Base-by-base conservation (phyloP, 2,113 vertebrate genomes). In the Panurus biarmicus region DNA sequence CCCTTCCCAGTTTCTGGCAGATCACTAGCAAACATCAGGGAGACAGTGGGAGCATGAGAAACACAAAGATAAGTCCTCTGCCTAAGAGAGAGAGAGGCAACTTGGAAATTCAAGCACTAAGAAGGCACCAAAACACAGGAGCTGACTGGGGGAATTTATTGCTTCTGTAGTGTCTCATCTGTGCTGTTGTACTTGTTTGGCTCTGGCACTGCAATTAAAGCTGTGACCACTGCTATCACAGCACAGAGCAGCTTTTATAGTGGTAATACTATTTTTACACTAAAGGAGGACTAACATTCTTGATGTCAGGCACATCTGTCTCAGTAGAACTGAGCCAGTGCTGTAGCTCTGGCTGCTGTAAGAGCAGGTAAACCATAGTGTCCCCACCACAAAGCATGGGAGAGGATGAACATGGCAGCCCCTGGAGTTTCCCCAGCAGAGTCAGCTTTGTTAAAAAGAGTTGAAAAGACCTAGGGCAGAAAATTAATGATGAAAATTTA, bases 171-270 rank as follows among this genome's bases (percentile, higher is more conserved):
- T 42, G 35, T 47, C 50, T 82, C 4, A 6, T 82, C 50, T 60
- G 60, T 83, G 56, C 64, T 70, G 35, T 29, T 51, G 36, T 24
- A 40, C 22, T 74, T 51, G 11, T 78, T 87, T 71, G 67, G 16
- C 53, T 79, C 36, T 60, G 62, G 29, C 10, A 10, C 72, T 4
- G 0, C 61, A 79, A 75, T 48, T 89, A 84, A 65, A n/a, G 2
- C 44, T 69, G n/a, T 76, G 72, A 56, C 64, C 45, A 40, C 56
- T 85, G 77, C 65, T 82, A 18, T 75, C 78, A 67, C 40, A 84
- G 87, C 82, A 79, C 58, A 82, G 86, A 82, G n/a, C 74, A 87
- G 85, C 40, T 91, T 94, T 93, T 62, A 82, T 62, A 72, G 44
- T 2, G 2, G 17, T 56, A 90, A 54, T 36, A 17, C 56, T 62